phyloP scores from a whole-genome alignment of 2,113 vertebrate genomes.

The Hemiscyllium ocellatum region DNA sequence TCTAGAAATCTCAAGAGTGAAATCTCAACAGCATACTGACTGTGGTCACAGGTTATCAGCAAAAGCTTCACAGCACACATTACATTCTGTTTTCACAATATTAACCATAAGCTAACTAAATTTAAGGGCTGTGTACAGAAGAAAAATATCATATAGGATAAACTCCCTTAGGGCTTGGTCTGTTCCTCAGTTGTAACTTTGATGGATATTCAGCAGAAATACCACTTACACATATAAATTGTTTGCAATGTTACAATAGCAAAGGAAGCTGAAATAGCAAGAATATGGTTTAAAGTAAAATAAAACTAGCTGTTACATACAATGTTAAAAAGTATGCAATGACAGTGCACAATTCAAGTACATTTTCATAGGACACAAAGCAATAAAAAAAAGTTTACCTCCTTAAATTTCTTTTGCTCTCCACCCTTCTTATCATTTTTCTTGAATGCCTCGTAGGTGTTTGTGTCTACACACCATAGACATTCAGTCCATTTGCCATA shows the following conservation, averaged over 20 bases:
- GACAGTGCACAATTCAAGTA: neutral
- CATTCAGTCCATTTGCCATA: slow-evolving; percentile 98
- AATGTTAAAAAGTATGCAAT: neutral
- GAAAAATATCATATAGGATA: neutral
- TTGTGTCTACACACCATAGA: slow-evolving; percentile 80
- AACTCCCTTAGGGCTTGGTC: too few relatives aligned
- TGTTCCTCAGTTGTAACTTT: neutral
- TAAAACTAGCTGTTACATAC: neutral
- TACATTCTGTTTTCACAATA: neutral
- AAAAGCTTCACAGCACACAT: neutral
- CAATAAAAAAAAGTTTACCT: slow-evolving; percentile 53
- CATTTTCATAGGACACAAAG: neutral
- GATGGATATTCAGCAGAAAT: neutral
- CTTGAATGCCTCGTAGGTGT: slow-evolving; percentile 66
- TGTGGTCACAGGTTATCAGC: too few relatives aligned
- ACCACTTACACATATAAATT: neutral
- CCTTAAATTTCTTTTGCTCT: slow-evolving; percentile 63
- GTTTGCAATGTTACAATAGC: neutral
- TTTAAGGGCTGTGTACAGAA: neutral
- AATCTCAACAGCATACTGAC: too few relatives aligned
- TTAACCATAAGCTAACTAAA: neutral
- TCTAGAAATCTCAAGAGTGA: too few relatives aligned
- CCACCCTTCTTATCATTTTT: slow-evolving; percentile 74
- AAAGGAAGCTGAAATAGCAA: neutral
- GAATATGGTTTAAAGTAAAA: neutral